Conservation (phyloP, 30 jellyfish, hydroid and myxozoan genomes). For the Mastigias papua region DNA sequence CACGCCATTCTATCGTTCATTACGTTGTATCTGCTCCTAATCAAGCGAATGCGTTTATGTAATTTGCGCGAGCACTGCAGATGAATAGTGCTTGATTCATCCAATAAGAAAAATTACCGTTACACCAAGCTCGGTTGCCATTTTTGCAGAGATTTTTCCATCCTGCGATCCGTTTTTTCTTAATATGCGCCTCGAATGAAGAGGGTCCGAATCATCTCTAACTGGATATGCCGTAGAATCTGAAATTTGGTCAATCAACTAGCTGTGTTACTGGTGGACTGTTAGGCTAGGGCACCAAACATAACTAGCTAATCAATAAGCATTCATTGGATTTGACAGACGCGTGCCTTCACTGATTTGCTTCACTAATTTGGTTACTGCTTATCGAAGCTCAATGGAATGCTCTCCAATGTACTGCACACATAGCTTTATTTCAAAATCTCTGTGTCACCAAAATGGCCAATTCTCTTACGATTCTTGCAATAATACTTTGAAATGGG, state of each 20-base stretch:
- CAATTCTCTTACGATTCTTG: background rate
- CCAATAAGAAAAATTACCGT: too few species aligned
- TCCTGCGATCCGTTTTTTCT: too few species aligned
- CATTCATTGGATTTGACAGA: conserved; percentile 74
- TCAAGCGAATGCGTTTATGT: background rate
- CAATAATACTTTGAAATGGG: conserved; percentile 19
- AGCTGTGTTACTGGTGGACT: conserved; percentile 49
- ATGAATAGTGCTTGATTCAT: background rate
- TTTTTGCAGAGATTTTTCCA: too few species aligned
- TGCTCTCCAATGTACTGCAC: conserved; percentile 22
- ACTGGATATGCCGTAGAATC: background rate
- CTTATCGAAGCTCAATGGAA: conserved; percentile 82
- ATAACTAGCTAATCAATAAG: conserved; percentile 44
- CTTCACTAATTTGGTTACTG: conserved; percentile 81
- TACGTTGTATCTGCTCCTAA: background rate
- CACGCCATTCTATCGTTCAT: background rate
- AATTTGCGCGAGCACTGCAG: background rate
- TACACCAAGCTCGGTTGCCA: too few species aligned
- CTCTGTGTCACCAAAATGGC: conserved; percentile 9
- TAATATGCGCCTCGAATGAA: background rate
- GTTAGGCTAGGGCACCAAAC: conserved; percentile 8
- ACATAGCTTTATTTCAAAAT: background rate
- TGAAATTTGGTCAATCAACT: background rate
- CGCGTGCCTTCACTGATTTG: conserved; percentile 64
- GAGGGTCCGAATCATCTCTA: background rate